These are phyloP conservation scores for Trochalopteron elliotii DNA, from an alignment of 2,113 vertebrate genomes.

Conservation along the genomic window DNA sequence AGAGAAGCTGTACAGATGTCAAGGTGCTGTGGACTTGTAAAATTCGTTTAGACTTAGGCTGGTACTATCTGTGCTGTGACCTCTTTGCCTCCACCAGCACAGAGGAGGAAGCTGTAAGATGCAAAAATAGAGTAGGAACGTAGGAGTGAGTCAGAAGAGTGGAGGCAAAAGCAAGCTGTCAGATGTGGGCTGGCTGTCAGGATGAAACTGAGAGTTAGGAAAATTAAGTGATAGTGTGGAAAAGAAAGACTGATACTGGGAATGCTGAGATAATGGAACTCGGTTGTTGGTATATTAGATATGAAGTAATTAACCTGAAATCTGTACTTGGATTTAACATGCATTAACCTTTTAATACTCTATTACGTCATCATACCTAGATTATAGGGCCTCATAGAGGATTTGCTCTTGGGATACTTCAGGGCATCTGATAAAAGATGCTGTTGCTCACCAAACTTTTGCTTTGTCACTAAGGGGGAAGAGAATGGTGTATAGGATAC, in stretches of 20 bases:
- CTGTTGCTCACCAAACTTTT: neutral
- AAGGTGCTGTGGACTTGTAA: neutral
- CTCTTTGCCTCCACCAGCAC: neutral
- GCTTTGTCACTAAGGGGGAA: neutral
- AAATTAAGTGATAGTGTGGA: neutral
- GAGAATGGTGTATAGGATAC: neutral
- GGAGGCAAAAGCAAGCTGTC: conserved; percentile 48
- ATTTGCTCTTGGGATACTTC: neutral
- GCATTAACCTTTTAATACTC: conserved; percentile 15
- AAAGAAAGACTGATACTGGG: neutral
- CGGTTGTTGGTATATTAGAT: neutral
- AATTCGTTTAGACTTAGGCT: neutral
- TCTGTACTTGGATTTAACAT: neutral
- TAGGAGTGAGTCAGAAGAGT: conserved; percentile 40
- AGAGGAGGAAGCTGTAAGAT: conserved; percentile 12
- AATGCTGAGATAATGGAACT: neutral
- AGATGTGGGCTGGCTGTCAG: conserved; percentile 43
- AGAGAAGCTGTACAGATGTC: neutral
- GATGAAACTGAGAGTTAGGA: conserved; percentile 12
- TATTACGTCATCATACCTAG: neutral
- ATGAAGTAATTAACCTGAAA: neutral
- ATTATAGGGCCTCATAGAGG: neutral
- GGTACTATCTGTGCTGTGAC: neutral
- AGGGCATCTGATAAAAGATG: neutral
- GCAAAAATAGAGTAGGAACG: conserved; percentile 12